Conservation (phyloP, 2,888 invertebrate genomes). For the Pristionchus mayeri region DNA sequence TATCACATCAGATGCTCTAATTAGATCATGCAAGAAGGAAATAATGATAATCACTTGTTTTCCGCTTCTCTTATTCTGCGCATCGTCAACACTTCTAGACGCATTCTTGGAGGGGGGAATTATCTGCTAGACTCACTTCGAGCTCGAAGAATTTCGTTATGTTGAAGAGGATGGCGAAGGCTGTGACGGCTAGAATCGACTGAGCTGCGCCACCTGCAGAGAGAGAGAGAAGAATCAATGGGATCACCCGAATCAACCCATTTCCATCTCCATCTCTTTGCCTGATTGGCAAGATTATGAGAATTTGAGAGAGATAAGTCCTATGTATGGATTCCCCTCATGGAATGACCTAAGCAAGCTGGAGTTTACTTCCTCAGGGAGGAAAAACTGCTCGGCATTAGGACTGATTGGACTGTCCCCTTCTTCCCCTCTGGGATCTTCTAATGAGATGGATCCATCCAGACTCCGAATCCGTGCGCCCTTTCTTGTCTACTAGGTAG, state of each 20-base stretch:
- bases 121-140: too few species aligned
- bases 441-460: constrained; percentile 3
- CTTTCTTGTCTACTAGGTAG: background rate
- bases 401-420: background rate
- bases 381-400: background rate
- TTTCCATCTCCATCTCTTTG: too few species aligned
- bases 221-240: too few species aligned
- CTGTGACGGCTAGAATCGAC: constrained; percentile 71
- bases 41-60: too few species aligned
- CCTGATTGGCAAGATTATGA: background rate
- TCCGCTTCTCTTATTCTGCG: background rate
- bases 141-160: constrained; percentile 74
- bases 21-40: too few species aligned
- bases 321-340: background rate
- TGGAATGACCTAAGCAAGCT: too few species aligned
- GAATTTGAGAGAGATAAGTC: background rate
- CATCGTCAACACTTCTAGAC: background rate
- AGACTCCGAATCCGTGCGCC: background rate
- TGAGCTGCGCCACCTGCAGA: constrained; percentile 64
- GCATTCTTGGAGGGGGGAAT: background rate
- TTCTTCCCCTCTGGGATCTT: background rate
- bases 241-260: too few species aligned
- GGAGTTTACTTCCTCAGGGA: too few species aligned
- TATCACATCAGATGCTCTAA: background rate
- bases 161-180: constrained; percentile 73